A percentile compares a stretch with the other conserved stretches of the same genome.
phyloP scores from a whole-genome alignment of 1,140 invertebrate species.

The Harlomillsia oculata region DNA sequence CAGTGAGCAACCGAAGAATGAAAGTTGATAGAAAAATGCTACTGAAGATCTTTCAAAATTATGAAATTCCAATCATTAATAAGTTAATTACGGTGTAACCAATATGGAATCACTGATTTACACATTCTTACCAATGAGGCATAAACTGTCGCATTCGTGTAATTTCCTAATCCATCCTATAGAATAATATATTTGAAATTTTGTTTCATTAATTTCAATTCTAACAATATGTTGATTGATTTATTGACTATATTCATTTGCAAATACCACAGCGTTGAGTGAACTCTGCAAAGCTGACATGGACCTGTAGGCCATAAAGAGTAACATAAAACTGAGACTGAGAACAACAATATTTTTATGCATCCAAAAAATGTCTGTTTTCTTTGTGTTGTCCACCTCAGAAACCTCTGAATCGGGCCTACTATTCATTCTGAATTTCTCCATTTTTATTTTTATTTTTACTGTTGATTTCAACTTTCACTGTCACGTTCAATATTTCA shows the following conservation, averaged over 20 bases:
- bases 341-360: constrained; percentile 76
- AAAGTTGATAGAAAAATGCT: constrained; percentile 63
- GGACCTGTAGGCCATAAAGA: constrained; percentile 85
- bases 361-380: constrained; percentile 81
- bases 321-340: constrained; percentile 79
- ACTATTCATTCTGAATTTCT: too few relatives aligned
- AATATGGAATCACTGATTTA: constrained; percentile 78
- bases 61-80: constrained; percentile 47
- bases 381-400: too few relatives aligned
- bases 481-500: too few relatives aligned
- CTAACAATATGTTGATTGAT: neutral
- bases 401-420: too few relatives aligned
- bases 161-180: constrained; percentile 61
- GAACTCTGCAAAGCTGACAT: constrained; percentile 82
- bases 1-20: constrained; percentile 54
- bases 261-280: constrained; percentile 9
- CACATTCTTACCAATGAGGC: constrained; percentile 53
- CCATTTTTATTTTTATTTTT: too few relatives aligned
- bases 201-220: neutral
- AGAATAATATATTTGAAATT: too few relatives aligned
- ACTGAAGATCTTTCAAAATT: constrained; percentile 59
- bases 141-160: constrained; percentile 75
- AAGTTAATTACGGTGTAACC: constrained; percentile 33
- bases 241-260: neutral
- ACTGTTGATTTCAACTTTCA: too few relatives aligned